Base-by-base conservation (phyloP, 2,113 vertebrate species). In the Pyxicephalus adspersus region DNA sequence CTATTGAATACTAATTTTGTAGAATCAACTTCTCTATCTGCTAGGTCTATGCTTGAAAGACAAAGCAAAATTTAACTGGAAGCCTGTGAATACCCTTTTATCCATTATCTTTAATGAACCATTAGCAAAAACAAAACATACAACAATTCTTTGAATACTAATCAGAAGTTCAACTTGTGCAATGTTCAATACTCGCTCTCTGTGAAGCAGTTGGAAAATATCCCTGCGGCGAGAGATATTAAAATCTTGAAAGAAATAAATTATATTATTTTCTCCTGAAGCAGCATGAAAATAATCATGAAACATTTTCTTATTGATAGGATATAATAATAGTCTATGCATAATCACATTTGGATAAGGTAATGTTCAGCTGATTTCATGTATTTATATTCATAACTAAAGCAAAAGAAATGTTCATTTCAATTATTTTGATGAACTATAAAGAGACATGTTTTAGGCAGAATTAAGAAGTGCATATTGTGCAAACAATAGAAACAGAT, bases 181-280 rank as follows among this genome's bases (percentile, higher is more conserved):
- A 79, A 45, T 70, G 20, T 70, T 60, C 54, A 79, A 50, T 34
- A 68, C 28, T 52, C 22, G 20, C 11, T 79, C 19, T 70, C 20
- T 31, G 16, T 0, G 38, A 63, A 63, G 23, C 68, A 28, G 50
- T 72, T 55, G 52, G 55, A 22, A 54, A 60, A 79, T 34, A 26
- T 58, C 55, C 77, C 64, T 79, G 77, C 55, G 55, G 77, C 28
- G 77, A 68, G 45, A 68, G 28, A 68, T 79, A 78, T 79, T 79
- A 70, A 79, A 79, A 79, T 68, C n/a, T 58, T 66, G 9, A 58
- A 77, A 79, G 51, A 68, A 79, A 60, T 31, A 58, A 79, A 68
- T 70, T 68, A 67, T 23, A 68, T 45, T 45, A 45, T 79, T 78
- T 68, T 68, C 23, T 79, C 64, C 50, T 23, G 61, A 11, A 65